Base-by-base conservation (phyloP, 2,113 vertebrate species). In the Crotalus helleri region DNA sequence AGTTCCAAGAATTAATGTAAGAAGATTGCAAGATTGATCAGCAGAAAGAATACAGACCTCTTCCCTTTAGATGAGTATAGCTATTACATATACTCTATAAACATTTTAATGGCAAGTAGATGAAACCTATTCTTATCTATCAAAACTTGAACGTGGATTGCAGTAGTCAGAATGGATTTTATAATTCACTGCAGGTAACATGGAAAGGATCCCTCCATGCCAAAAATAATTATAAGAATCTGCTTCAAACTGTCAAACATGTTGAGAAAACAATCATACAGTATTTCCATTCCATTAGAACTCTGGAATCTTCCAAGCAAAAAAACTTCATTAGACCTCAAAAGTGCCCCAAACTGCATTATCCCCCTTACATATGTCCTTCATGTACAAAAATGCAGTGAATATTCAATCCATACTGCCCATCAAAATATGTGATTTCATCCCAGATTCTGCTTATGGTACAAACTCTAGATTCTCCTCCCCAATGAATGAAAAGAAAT, bases 391-490 rank as follows among this genome's bases (percentile, higher is more conserved):
- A 39, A 46, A 58, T 29, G 23, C 33, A 17, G 4, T 44, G 74
- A 4, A 23, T 57, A 39, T 49, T 85, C 8, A n/a, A 13, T 46
- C 51, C 54, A 55, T 15, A 85, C 15, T 85, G 51, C 51, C 29
- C 17, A 54, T n/a, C 23, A 5, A 17, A 33, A 54, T 7, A 7
- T 12, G 24, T 90, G 29, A 8, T 33, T 74, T n/a, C 17, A 21
- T 5, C 21, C 49, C 24, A 1, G 51, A 44, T 85, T 85, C 51
- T 91, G n/a, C 4, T 90, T 24, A 12, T 33, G 10, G n/a, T 3
- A 81, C 33, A 10, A 91, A 74, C n/a, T 91, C 61, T 91, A 91
- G 90, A 44, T 58, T 91, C 86, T 44, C 39, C 26, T 91, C 39
- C 81, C 29, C 8, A n/a, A 29, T 5, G 49, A 33, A 74, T 59